A percentile compares a stretch with the other conserved stretches of the same genome.
phyloP scores from a whole-genome alignment of 2,797 vertebrate genomes.

The Oreochromis grahami region DNA sequence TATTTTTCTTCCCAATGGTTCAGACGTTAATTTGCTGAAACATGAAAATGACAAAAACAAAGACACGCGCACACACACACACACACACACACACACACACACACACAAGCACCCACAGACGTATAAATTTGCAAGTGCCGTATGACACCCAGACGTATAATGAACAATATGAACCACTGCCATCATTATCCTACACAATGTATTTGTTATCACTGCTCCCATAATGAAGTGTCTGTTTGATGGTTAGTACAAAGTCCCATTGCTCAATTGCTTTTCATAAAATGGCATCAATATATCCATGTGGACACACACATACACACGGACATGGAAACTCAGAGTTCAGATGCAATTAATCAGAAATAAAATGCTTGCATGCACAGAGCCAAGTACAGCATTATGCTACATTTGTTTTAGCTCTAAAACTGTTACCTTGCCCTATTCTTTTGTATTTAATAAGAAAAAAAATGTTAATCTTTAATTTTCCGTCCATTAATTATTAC shows the following conservation, averaged over 20 bases:
- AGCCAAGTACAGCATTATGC: slow-evolving; percentile 5
- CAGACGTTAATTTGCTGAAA: slow-evolving; percentile 72
- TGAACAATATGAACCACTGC: slow-evolving; percentile 70
- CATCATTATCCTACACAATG: slow-evolving; percentile 73
- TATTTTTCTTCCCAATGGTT: slow-evolving; percentile 69
- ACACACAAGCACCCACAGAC: background rate
- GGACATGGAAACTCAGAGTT: slow-evolving; percentile 30
- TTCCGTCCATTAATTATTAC: slow-evolving; percentile 3
- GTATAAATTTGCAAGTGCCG: slow-evolving; percentile 46
- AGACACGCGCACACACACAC: slow-evolving; percentile 14
- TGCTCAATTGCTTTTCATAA: slow-evolving; percentile 71
- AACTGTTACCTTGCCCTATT: slow-evolving; percentile 7
- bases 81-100: background rate
- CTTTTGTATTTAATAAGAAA: background rate
- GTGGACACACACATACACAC: background rate
- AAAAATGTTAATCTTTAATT: background rate
- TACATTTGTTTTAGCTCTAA: slow-evolving; percentile 36
- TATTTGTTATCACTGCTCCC: slow-evolving; percentile 71
- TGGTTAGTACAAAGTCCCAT: slow-evolving; percentile 68
- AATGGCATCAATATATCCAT: slow-evolving; percentile 66
- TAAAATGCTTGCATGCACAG: slow-evolving; percentile 27
- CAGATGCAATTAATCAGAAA: slow-evolving; percentile 61
- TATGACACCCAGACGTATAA: slow-evolving; percentile 67
- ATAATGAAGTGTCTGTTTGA: slow-evolving; percentile 76
- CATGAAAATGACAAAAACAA: slow-evolving; percentile 70